Evolutionary conservation across 2,113 vertebrate genomes (phyloP).

Genomic region (Tetrax tetrax): DNA sequence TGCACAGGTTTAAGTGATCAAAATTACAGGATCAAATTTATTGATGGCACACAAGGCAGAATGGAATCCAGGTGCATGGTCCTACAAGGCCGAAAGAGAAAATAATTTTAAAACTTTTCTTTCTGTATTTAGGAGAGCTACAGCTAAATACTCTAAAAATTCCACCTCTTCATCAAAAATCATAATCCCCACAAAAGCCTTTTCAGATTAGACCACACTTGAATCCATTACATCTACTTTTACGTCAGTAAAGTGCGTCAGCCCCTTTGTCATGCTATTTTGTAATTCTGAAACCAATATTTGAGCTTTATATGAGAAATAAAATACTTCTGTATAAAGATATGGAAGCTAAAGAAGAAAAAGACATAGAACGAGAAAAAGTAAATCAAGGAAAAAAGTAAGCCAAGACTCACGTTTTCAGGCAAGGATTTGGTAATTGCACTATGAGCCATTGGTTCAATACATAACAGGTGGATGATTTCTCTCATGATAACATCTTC

Average conservation of each 20-base stretch:
- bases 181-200: not conserved
- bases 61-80: not conserved
- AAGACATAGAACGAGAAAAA: not conserved
- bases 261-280: not conserved
- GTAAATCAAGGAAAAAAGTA: not conserved
- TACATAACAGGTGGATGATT: conserved; percentile 93
- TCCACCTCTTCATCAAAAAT: not conserved
- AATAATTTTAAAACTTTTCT: not conserved
- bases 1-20: not conserved
- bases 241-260: not conserved
- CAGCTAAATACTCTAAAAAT: not conserved
- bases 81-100: not conserved
- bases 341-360: not conserved
- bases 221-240: not conserved
- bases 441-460: conserved; percentile 98
- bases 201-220: not conserved
- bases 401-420: conserved; percentile 85
- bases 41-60: not conserved
- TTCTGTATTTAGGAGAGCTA: not conserved
- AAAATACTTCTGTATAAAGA: not conserved
- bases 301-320: not conserved
- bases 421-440: conserved; percentile 91
- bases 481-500: conserved; percentile 95
- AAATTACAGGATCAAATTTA: not conserved
- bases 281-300: not conserved